Percentiles rank a stretch among this genome's conserved stretches.
These are phyloP conservation scores for Tauraco hartlaubi DNA, from an alignment of 2,797 vertebrate species.

Conservation along the genomic window DNA sequence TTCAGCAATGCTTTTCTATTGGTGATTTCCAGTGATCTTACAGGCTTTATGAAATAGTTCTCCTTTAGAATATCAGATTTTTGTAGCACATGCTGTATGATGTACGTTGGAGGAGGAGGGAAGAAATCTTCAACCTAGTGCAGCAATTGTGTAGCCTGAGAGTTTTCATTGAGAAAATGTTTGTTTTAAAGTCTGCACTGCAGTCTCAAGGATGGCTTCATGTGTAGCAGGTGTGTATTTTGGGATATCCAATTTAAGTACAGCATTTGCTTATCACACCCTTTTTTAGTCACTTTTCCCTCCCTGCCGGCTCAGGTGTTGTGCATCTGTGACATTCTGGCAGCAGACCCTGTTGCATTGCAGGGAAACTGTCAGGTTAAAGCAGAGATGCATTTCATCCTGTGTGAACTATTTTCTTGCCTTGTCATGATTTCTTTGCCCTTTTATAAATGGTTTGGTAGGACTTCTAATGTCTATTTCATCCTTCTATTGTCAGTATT, in stretches of 20 bases:
- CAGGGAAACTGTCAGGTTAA: constrained; percentile 50
- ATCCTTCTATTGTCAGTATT: constrained; percentile 73
- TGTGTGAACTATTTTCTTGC: constrained; percentile 43
- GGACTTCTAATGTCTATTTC: constrained; percentile 60
- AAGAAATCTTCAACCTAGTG: neutral
- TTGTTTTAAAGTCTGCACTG: neutral
- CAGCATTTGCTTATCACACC: neutral
- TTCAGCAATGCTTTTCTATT: neutral
- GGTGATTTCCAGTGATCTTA: neutral
- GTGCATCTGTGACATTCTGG: constrained; percentile 11
- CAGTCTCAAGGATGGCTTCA: neutral
- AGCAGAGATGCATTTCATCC: constrained; percentile 62
- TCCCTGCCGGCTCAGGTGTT: constrained; percentile 45
- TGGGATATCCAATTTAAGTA: constrained; percentile 4
- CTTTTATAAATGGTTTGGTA: constrained; percentile 71
- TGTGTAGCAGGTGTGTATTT: constrained; percentile 4
- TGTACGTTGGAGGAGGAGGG: neutral
- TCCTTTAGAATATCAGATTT: neutral
- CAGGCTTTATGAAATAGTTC: neutral
- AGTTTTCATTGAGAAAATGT: constrained; percentile 1
- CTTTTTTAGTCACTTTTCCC: neutral
- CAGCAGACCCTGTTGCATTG: neutral
- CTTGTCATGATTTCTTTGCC: constrained; percentile 53
- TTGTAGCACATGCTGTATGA: neutral
- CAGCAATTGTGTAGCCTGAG: neutral